Evolutionary conservation across 2,113 vertebrate species (phyloP).

Genomic region (Saimiri boliviensis): DNA sequence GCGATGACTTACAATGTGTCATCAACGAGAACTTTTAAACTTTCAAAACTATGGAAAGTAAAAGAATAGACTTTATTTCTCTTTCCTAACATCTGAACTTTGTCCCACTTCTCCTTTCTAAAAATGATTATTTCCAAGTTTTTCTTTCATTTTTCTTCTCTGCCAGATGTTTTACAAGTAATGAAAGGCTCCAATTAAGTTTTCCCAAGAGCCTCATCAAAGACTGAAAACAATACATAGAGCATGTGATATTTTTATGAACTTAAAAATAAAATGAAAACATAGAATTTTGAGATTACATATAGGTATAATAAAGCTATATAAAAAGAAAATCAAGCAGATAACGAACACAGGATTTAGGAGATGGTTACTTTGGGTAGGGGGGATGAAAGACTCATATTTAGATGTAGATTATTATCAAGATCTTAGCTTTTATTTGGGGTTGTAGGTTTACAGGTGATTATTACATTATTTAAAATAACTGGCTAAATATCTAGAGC

Average conservation of each 20-base stretch:
- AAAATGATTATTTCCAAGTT: background rate
- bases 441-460: background rate
- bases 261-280: conserved; percentile 15
- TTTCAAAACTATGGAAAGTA: background rate
- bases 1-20: background rate
- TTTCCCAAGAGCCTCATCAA: background rate
- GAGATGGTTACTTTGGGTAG: background rate
- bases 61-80: background rate
- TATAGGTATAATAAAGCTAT: background rate
- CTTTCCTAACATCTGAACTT: conserved; percentile 34
- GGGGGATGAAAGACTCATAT: background rate
- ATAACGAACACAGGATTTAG: background rate
- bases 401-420: conserved; percentile 14
- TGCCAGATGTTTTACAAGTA: conserved; percentile 39
- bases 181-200: background rate
- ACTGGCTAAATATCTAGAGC: background rate
- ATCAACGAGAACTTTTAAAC: background rate
- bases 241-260: background rate
- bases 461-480: conserved; percentile 40
- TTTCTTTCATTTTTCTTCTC: background rate
- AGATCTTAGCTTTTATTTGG: conserved; percentile 1
- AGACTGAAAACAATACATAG: background rate
- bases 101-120: conserved; percentile 32
- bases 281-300: background rate
- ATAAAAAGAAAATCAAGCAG: background rate